Percentiles rank a stretch among this genome's conserved stretches.
These are phyloP conservation scores for Strigops habroptila DNA, from an alignment of 2,113 vertebrate species.

Conservation along the genomic window DNA sequence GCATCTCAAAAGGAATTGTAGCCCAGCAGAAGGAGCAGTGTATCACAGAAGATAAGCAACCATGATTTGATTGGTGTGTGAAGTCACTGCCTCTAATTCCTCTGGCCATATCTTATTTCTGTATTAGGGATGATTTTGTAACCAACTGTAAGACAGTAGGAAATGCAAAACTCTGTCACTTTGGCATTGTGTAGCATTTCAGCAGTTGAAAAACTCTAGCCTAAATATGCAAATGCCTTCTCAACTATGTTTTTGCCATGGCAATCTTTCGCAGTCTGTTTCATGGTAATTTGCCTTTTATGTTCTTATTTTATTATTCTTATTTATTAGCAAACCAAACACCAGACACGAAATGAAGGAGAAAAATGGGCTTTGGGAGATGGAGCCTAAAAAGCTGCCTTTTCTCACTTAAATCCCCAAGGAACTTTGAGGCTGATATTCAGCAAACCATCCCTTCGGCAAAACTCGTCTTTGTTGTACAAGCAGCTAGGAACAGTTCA, in stretches of 20 bases:
- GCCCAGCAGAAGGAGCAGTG: neutral
- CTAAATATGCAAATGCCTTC: neutral
- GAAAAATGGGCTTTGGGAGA: neutral
- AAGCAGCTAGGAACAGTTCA: neutral
- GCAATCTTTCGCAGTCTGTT: neutral
- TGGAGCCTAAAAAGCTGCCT: neutral
- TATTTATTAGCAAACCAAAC: neutral
- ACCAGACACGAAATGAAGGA: neutral
- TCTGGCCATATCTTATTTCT: neutral
- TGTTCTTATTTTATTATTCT: neutral
- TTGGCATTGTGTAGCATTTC: neutral
- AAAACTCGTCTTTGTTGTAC: neutral
- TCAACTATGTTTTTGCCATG: neutral
- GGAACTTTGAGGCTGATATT: neutral
- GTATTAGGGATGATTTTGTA: neutral
- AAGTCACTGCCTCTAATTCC: neutral
- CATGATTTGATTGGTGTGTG: neutral
- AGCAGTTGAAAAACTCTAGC: neutral
- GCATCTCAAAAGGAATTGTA: neutral
- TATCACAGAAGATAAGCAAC: neutral
- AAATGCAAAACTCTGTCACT: neutral
- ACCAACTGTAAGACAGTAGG: neutral
- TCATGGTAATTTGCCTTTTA: neutral
- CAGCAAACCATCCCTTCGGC: neutral
- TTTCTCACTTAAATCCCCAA: neutral